These are phyloP conservation scores for Aphidoletes aphidimyza DNA, from an alignment of 2,888 invertebrate genomes.

Conservation along the genomic window DNA sequence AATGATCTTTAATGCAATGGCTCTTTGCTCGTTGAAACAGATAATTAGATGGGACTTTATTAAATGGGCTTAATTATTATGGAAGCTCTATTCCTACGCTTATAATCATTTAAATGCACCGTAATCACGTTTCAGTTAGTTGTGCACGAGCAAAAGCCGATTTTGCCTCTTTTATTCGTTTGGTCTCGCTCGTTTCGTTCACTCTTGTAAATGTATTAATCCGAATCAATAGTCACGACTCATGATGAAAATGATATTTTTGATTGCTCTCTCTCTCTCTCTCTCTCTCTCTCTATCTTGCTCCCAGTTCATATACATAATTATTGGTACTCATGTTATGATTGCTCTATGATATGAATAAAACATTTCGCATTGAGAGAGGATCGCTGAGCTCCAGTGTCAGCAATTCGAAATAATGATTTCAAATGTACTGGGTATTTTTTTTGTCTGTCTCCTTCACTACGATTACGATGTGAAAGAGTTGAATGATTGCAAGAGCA, in stretches of 20 bases:
- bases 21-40: background rate
- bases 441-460: background rate
- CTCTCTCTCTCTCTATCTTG: too few relatives aligned
- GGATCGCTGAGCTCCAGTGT: background rate
- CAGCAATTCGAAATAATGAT: background rate
- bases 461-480: background rate
- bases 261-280: background rate
- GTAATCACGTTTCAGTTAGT: slow-evolving; percentile 36
- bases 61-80: background rate
- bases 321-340: slow-evolving; percentile 36
- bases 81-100: slow-evolving; percentile 14
- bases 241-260: slow-evolving; percentile 41
- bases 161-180: background rate
- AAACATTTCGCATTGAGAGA: slow-evolving; percentile 18
- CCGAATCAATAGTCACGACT: slow-evolving; percentile 50
- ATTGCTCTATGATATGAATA: slow-evolving; percentile 14
- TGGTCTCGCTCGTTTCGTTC: background rate
- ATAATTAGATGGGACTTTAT: slow-evolving; percentile 35
- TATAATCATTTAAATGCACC: slow-evolving; percentile 32
- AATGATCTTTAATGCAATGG: background rate
- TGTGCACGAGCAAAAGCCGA: background rate
- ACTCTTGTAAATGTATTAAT: slow-evolving; percentile 16
- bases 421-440: background rate
- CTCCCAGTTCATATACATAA: slow-evolving; percentile 12
- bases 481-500: background rate